Percentiles rank a stretch among this genome's conserved stretches.
Conservation (phyloP, 2,888 invertebrate species). For the Andrena haemorrhoa region DNA sequence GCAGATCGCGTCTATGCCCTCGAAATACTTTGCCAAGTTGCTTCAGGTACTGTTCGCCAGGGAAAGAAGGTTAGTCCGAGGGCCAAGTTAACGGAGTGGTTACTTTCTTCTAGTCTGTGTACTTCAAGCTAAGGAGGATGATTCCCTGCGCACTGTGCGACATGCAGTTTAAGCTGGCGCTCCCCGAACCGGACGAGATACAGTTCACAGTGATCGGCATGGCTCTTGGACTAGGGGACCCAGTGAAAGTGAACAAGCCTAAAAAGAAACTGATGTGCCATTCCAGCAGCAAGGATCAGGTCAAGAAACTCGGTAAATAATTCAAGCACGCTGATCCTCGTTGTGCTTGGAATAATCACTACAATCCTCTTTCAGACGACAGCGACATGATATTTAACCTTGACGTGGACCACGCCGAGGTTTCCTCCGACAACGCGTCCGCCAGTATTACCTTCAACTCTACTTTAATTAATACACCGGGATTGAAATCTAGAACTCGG, state of each 20-base stretch:
- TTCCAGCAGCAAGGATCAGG: constrained; percentile 71
- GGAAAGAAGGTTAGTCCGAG: neutral
- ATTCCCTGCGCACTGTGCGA: constrained; percentile 94
- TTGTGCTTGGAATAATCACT: neutral
- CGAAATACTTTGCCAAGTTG: constrained; percentile 86
- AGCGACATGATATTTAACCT: constrained; percentile 94
- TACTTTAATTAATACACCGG: constrained; percentile 76
- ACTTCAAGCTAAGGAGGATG: constrained; percentile 95
- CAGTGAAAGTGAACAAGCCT: constrained; percentile 85
- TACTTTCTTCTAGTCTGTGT: constrained; percentile 87
- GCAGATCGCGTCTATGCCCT: constrained; percentile 85
- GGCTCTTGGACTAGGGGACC: constrained; percentile 91
- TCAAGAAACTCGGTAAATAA: constrained; percentile 73
- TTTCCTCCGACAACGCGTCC: constrained; percentile 62
- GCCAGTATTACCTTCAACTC: constrained; percentile 62
- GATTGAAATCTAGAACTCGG: constrained; percentile 86
- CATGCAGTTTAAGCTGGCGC: constrained; percentile 92
- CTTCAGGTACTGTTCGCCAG: constrained; percentile 85
- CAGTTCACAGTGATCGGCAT: constrained; percentile 91
- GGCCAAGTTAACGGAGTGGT: neutral
- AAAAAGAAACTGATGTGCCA: constrained; percentile 79
- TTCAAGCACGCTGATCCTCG: neutral
- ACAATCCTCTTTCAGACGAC: constrained; percentile 84
- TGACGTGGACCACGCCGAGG: constrained; percentile 90
- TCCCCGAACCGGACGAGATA: constrained; percentile 94